phyloP scores from a whole-genome alignment of 2,113 vertebrate genomes.

The Dryoscopus gambensis region DNA sequence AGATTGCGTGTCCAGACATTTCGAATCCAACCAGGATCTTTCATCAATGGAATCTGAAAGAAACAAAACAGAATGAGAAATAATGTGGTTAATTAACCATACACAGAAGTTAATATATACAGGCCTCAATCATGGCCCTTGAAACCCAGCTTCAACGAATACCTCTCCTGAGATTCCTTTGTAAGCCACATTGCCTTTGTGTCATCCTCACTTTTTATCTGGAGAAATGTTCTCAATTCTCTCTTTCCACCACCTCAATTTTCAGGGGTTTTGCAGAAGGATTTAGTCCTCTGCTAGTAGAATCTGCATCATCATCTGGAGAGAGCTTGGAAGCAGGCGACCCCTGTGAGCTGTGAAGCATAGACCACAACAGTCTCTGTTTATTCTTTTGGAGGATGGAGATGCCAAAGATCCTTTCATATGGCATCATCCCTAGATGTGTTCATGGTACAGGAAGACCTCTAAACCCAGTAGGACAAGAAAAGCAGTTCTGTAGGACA shows the following conservation, averaged over 20 bases:
- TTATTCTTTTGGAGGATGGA: not conserved
- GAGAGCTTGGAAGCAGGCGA: not conserved
- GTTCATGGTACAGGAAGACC: not conserved
- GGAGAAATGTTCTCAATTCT: not conserved
- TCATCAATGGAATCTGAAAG: slow-evolving; percentile 76
- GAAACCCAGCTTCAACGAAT: not conserved
- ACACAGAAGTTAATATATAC: not conserved
- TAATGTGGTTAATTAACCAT: not conserved
- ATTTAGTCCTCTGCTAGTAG: not conserved
- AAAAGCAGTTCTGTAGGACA: not conserved
- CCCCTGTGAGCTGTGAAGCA: not conserved
- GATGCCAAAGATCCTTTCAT: not conserved
- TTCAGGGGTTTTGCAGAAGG: not conserved
- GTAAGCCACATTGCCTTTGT: not conserved
- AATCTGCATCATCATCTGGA: not conserved
- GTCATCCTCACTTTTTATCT: not conserved
- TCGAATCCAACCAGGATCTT: slow-evolving; percentile 75
- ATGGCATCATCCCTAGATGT: not conserved
- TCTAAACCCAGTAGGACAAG: not conserved
- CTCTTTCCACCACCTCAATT: not conserved
- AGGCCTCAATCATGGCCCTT: not conserved
- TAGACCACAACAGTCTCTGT: not conserved
- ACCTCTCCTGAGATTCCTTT: not conserved
- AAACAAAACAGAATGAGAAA: not conserved
- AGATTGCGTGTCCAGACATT: slow-evolving; percentile 74